Conservation (phyloP, 2,797 vertebrate genomes). For the Muscicapa comitata region DNA sequence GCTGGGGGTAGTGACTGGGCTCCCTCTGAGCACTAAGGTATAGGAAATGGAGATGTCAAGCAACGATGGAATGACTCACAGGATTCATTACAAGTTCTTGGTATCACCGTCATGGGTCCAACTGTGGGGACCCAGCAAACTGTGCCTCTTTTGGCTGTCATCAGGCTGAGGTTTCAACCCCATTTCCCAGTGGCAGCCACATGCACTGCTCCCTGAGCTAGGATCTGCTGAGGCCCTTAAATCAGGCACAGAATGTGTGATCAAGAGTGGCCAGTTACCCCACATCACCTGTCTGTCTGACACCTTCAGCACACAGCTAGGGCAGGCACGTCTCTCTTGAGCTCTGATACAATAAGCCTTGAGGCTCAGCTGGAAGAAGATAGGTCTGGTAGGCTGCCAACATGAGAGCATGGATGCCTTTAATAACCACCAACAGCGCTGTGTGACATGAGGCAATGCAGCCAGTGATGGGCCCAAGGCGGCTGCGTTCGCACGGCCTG, state of each 20-base stretch:
- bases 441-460: neutral
- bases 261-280: neutral
- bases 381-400: neutral
- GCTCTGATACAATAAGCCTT: neutral
- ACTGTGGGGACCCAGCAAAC: neutral
- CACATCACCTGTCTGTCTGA: neutral
- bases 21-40: neutral
- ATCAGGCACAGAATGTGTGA: accelerated
- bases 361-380: neutral
- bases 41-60: neutral
- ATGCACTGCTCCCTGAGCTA: accelerated
- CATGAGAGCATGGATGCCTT: neutral
- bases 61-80: neutral
- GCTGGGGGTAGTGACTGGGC: too few relatives aligned
- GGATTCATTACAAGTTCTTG: neutral
- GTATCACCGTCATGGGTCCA: neutral
- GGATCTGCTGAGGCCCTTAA: neutral
- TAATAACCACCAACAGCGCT: neutral
- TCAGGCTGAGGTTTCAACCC: neutral
- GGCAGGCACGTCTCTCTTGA: neutral
- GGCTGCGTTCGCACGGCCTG: accelerated
- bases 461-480: accelerated
- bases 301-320: neutral
- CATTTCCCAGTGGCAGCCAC: accelerated
- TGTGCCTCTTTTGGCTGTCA: neutral